Evolutionary conservation across 2,113 vertebrate genomes (phyloP), one percentile per base, ranked within the genome.

Genomic region (Gorilla gorilla): DNA sequence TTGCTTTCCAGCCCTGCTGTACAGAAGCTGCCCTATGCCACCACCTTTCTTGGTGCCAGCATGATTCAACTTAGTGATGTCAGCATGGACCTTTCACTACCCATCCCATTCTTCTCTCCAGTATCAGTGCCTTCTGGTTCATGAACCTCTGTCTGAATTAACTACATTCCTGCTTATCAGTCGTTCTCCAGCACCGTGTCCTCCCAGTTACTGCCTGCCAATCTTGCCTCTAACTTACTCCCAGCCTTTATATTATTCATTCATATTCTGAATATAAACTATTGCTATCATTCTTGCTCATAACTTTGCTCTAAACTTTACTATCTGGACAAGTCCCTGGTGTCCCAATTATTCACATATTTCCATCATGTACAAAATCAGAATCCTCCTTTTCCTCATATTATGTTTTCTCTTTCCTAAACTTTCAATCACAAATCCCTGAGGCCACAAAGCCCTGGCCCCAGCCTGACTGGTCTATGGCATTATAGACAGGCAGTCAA

Each of bases 1-100:
- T 3, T 55, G 38, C 9, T n/a, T 8, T 22, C 43, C 75, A 83
- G 48, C 5, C 32, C 13, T 14, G 25, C 0, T 3, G 6, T 1
- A 3, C 25, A 75, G 32, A 73, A 14, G 59, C 52, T n/a, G 16
- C 50, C 23, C 16, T 1, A 2, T 32, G 27, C 3, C 73, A 52
- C 3, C 50, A 8, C 3, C 48, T 17, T 48, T 35, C 38, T 48
- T 13, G 14, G 30, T 5, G 17, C 14, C 52, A n/a, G 38, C 35
- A 35, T 4, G 48, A 23, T 16, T 81, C 64, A 16, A 25, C 72
- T 64, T 90, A 64, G 27, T 12, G 12, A 64, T 30, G 55, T 23
- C 7, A 5, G 0, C 2, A 7, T 5, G 25, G 32, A 10, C 50
- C 32, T 95, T 8, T 8, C 80, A 70, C 6, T 8, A 9, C 6